A percentile compares a stretch with the other conserved stretches of the same genome.
Conservation (phyloP, 2,113 vertebrate genomes). For the Illadopsis cleaveri region DNA sequence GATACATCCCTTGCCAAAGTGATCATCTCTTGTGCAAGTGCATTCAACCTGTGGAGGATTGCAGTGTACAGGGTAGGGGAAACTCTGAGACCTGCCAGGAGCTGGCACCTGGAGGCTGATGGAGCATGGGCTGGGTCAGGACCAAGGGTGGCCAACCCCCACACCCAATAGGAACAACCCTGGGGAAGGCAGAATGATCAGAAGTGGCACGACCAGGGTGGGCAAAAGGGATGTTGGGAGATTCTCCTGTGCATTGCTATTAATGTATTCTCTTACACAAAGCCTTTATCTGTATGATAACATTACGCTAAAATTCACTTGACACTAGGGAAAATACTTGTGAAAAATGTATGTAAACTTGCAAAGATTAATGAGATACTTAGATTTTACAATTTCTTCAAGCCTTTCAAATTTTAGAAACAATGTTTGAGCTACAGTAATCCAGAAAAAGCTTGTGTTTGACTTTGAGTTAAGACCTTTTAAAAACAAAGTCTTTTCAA, state of each 20-base stretch:
- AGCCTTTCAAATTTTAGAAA: not conserved
- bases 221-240: not conserved
- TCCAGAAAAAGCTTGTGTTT: not conserved
- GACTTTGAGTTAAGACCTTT: not conserved
- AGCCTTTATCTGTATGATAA: not conserved
- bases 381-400: not conserved
- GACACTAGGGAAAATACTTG: not conserved
- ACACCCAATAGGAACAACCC: rapidly evolving
- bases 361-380: not conserved
- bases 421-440: not conserved
- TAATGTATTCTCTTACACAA: not conserved
- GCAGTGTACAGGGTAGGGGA: rapidly evolving
- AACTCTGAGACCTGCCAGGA: not conserved
- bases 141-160: too few relatives aligned
- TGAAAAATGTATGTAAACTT: not conserved
- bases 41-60: rapidly evolving
- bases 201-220: rapidly evolving
- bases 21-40: not conserved
- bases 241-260: not conserved
- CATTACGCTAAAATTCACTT: not conserved
- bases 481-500: not conserved
- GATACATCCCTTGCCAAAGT: not conserved
- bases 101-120: not conserved
- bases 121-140: not conserved
- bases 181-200: not conserved